These are phyloP conservation scores for Philereme transversata DNA, from an alignment of 2,888 invertebrate species.

Conservation along the genomic window DNA sequence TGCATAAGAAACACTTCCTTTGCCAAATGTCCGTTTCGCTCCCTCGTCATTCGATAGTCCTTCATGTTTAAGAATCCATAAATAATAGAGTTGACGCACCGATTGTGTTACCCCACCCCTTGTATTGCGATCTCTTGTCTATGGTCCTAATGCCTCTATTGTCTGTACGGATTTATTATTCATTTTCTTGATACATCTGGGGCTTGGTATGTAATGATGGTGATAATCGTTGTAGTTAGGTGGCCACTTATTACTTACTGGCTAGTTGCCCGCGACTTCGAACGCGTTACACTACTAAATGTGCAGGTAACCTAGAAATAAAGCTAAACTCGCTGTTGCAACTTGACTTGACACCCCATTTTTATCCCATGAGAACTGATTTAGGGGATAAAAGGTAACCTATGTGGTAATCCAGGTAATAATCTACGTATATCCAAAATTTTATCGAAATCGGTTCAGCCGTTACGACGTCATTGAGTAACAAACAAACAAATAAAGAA, in stretches of 20 bases:
- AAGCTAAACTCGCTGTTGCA: too few species aligned
- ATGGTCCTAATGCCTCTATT: constrained; percentile 79
- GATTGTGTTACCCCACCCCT: constrained; percentile 72
- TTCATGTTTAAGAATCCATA: constrained; percentile 84
- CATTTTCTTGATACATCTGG: constrained; percentile 78
- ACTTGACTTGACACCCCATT: too few species aligned
- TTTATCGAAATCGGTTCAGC: too few species aligned
- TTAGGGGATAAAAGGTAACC: too few species aligned
- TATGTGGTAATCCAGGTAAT: too few species aligned
- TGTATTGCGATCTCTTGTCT: constrained; percentile 68
- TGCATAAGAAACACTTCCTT: constrained; percentile 78
- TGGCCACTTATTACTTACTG: background rate
- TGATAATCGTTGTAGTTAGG: constrained; percentile 35
- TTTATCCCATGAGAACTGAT: too few species aligned
- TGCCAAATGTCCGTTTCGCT: constrained; percentile 74
- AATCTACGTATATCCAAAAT: too few species aligned
- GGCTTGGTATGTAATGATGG: constrained; percentile 57
- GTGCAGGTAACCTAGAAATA: too few species aligned
- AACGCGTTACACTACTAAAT: too few species aligned
- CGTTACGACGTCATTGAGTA: too few species aligned
- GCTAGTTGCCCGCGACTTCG: too few species aligned
- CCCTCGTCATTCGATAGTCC: constrained; percentile 61
- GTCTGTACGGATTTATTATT: constrained; percentile 81
- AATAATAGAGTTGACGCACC: constrained; percentile 83
- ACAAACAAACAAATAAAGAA: too few species aligned